Evolutionary conservation across 1,140 invertebrate species (phyloP), one percentile per base, ranked within the genome.

Genomic region (Hestina assimilis): DNA sequence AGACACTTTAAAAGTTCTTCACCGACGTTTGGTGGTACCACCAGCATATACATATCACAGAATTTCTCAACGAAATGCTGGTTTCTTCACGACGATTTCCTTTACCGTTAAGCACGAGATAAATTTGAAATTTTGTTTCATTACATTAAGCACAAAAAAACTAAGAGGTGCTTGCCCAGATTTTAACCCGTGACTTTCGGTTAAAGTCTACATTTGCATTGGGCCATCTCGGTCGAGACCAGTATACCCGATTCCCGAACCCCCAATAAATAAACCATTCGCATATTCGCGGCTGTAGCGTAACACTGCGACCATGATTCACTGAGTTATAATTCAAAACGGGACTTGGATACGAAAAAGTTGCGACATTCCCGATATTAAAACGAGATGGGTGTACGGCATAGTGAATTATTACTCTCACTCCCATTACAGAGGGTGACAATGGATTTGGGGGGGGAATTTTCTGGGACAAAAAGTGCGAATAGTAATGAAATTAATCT

Each of bases 301-400:
- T 65, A 63, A 72, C 59, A 45, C 31, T 29, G 55, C 42, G 57
- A 43, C 69, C 66, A 74, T 79, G 73, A 74, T 72, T 75, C 72
- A 76, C 69, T 50, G 45, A 58, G 63, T 70, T 74, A 73, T 75
- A 77, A 77, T 75, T 75, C 74, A 70, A 66, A 61, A 54, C 50
- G 59, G 65, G 59, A 55, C 40, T 47, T 33, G 57, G 59, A 48
- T 47, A 28, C 40, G 55, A 66, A 79, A 77, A 78, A 75, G 69
- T 74, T 74, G 54, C 63, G 63, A 63, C 70, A 73, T 67, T 69
- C 64, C 53, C 72, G 62, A 75, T 79, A 75, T 72, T 75, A 69
- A 73, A 62, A 51, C 40, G 40, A 42, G 28, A 48, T 45, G 46
- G 52, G 56, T 46, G 24, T 11, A 14, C 29, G 17, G 31, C 47